Base-by-base conservation (phyloP, 1,140 invertebrate species). In the Drosophila oshimai region DNA sequence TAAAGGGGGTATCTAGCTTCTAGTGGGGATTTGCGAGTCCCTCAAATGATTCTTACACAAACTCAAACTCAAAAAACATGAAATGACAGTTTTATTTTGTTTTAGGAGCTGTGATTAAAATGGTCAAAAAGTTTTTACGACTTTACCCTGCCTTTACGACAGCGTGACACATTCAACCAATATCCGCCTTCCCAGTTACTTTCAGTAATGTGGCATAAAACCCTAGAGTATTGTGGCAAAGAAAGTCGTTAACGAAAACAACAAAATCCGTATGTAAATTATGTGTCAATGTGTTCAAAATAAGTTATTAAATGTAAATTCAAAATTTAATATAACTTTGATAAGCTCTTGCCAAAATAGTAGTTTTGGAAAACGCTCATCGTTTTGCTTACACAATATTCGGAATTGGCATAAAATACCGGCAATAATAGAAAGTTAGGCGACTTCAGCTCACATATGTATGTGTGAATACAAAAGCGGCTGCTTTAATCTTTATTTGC, bases 51-150 rank as follows among this genome's bases (percentile, higher is more conserved):
- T n/a, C n/a, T n/a, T n/a, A n/a, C n/a, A n/a, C n/a, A n/a, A n/a
- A n/a, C n/a, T n/a, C n/a, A n/a, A n/a, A n/a, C n/a, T n/a, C n/a
- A n/a, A n/a, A n/a, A 70, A 86, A 84, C 81, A 83, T 86, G 65
- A 84, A 86, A 86, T 86, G 57, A 86, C 79, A 87, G 84, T 75
- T 86, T 64, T 71, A 64, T 80, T 86, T 57, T 69, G 72, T 80
- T 86, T 64, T 74, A 55, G 53, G 53, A 47, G 77, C 54, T 64
- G 45, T 55, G 72, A 55, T 87, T 76, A 77, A 87, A 87, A 87
- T 87, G 81, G 81, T 87, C 75, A 42, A 87, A 74, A 87, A 81
- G 73, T 87, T 87, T 87, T 87, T 87, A 87, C 87, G 81, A 87
- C 81, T 87, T 87, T 76, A 73, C 78, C 46, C 62, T 65, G 74